Evolutionary conservation across 2,113 vertebrate species (phyloP).

Genomic region (Alouatta palliata): DNA sequence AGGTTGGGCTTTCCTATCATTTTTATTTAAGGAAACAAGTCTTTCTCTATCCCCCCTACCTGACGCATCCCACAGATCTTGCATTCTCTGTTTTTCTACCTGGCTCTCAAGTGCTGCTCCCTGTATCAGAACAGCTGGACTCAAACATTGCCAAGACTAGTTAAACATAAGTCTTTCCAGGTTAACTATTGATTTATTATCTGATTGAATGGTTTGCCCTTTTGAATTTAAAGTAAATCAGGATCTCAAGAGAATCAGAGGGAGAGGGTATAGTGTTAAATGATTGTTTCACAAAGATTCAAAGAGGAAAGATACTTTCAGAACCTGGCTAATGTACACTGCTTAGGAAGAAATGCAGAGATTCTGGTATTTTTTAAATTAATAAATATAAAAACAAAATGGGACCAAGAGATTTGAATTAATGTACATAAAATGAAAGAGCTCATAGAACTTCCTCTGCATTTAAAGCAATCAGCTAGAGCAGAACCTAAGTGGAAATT

Average conservation of each 20-base stretch:
- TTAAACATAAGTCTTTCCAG: conserved; percentile 65
- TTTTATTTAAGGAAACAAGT: conserved; percentile 54
- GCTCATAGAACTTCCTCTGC: neutral
- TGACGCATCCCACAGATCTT: neutral
- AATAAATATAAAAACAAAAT: conserved; percentile 51
- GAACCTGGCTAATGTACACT: neutral
- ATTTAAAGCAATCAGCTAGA: conserved; percentile 58
- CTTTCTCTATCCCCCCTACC: neutral
- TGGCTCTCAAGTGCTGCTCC: conserved; percentile 52
- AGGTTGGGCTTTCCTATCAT: neutral
- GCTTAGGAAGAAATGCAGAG: conserved; percentile 4
- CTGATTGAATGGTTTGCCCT: conserved; percentile 63
- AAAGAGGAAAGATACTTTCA: neutral
- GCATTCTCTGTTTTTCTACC: conserved; percentile 44
- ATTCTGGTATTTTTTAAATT: conserved; percentile 11
- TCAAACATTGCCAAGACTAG: conserved; percentile 56
- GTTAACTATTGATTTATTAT: conserved; percentile 73
- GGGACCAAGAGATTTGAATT: conserved; percentile 33
- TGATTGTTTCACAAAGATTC: neutral
- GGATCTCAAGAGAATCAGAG: neutral
- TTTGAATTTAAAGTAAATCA: conserved; percentile 61
- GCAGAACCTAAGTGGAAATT: conserved; percentile 53
- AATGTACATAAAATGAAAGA: conserved; percentile 26
- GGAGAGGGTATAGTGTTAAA: conserved; percentile 15
- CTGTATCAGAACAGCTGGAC: conserved; percentile 49